A percentile compares a stretch with the other conserved stretches of the same genome.
These are phyloP conservation scores for Brachionus plicatilis DNA, from an alignment of 1,140 invertebrate species.

Conservation along the genomic window DNA sequence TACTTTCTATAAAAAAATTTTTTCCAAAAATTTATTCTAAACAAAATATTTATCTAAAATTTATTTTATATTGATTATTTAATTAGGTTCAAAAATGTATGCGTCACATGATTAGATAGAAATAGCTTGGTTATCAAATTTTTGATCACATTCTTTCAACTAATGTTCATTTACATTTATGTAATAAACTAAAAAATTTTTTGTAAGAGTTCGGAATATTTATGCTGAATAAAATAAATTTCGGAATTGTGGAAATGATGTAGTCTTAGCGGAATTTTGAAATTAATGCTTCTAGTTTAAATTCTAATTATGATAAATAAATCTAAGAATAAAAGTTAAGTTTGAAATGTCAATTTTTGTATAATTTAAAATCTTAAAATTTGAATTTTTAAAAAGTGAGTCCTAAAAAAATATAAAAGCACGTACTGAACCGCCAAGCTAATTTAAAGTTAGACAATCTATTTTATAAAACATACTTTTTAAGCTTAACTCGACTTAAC, in stretches of 20 bases:
- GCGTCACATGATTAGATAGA: slow-evolving; percentile 1
- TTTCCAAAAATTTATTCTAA: not conserved
- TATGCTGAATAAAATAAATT: not conserved
- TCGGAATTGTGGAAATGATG: not conserved
- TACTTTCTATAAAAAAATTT: not conserved
- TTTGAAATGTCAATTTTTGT: not conserved
- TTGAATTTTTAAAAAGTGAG: not conserved
- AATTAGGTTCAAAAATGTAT: not conserved
- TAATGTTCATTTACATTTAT: slow-evolving; percentile 7
- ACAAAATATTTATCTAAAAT: not conserved
- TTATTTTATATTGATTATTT: not conserved
- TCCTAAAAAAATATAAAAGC: not conserved
- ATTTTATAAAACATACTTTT: not conserved
- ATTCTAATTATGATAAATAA: not conserved
- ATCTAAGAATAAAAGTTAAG: not conserved
- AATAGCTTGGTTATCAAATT: not conserved
- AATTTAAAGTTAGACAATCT: not conserved
- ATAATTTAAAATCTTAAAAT: not conserved
- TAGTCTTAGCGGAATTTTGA: not conserved
- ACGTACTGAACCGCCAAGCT: not conserved
- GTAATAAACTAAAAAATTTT: not conserved
- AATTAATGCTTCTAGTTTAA: not conserved
- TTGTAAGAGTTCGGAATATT: not conserved
- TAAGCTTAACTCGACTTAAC: not conserved
- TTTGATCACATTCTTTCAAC: slow-evolving; percentile 1